Evolutionary conservation across 1,140 invertebrate genomes (phyloP), one percentile per base, ranked within the genome.

Genomic region (Drosophila asahinai): DNA sequence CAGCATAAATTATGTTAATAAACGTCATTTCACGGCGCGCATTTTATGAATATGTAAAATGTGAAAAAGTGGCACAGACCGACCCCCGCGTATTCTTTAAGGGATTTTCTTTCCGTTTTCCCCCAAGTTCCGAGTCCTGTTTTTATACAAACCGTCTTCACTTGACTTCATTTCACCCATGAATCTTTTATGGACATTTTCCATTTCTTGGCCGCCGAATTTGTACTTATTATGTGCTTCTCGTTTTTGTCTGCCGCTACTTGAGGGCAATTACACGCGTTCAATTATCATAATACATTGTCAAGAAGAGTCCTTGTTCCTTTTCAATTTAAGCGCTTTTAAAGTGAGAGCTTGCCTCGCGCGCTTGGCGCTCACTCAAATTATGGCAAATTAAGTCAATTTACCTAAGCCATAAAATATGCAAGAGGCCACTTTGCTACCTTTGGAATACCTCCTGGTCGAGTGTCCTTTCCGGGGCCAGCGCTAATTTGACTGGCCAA

Each of bases 1-100:
- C 91, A 84, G 84, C 81, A 92, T 92, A 92, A 92, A 92, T 92
- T 92, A 92, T 92, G 91, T 81, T 92, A 92, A 92, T 92, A 91
- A 55, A 89, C 81, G 71, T 87, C 75, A 90, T 91, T 87, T 90
- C 77, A 87, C 59, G 62, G 74, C 83, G 81, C 63, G 80, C 75
- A 77, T 83, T 86, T 86, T 91, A 91, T 91, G 90, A 91, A 91
- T 91, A 91, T 91, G 73, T 70, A 91, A 87, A 71, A 70, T 63
- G 40, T 43, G 45, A 62, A 57, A 38, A 73, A 52, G 11, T 52
- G 57, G 54, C 38, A 60, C 52, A 62, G 63, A 54, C 59, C 60
- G 55, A 58, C 54, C 63, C 15, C 47, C 42, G 33, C 7, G 7
- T 38, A 17, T 47, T 33, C 19, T 30, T 36, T 36, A 19, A 47